Evolutionary conservation across 2,888 invertebrate genomes (phyloP), one percentile per base, ranked within the genome.

Genomic region (Cheilosia vernalis): DNA sequence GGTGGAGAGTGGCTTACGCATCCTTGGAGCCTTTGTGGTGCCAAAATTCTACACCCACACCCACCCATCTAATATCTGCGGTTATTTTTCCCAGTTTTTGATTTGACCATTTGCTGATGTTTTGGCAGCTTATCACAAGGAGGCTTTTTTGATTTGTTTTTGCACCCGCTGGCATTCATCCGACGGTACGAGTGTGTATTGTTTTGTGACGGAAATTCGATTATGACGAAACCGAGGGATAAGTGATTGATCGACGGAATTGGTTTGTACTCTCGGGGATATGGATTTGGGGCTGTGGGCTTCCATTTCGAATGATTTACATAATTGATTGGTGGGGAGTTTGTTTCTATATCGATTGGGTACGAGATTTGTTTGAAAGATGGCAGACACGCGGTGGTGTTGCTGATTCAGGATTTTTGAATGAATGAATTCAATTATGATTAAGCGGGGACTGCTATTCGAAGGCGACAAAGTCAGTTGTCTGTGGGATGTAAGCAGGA

Each of bases 201-300:
- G 27, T 47, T 21, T 69, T 47, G 21, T 24, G 56, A 55, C 10
- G 24, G 6, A 33, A 70, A 83, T 83, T 73, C 49, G 66, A 83
- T 83, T 73, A 58, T 40, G 51, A 47, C 42, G 42, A 49, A 66
- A 66, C 55, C 44, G 10, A 56, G 30, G 27, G 19, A 30, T 49
- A 73, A 79, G 61, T 73, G 73, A 84, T 78, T 84, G 83, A 74
- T 84, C 73, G 73, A 51, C 63, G 61, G 55, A 74, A 84, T 84
- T 74, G 79, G 63, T 79, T 84, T 84, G 49, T 74, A 49, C 30
- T 30, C 37, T 37, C 37, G 37, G 10, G 13, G 78, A 63, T 83
- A 37, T 64, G 40, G 37, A 64, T 51, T 79, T 74, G 64, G 60
- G 58, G 58, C 69, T 74, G 74, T 69, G 58, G 74, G 69, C 78